Evolutionary conservation across 2,888 invertebrate species (phyloP).

Genomic region (Nipponacmea schrenckii): DNA sequence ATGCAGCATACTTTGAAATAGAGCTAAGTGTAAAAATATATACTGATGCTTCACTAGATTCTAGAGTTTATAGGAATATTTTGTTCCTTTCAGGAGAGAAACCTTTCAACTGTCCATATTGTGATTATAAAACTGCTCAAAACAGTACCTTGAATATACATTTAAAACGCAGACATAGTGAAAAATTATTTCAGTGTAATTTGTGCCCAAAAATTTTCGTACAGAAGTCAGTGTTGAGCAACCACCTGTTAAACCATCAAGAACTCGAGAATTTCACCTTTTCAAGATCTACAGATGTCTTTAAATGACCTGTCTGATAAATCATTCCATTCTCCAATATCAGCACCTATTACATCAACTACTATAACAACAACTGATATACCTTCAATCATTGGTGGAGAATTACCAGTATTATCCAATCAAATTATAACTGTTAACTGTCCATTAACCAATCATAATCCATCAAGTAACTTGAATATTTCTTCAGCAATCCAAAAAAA

Average conservation of each 20-base stretch:
- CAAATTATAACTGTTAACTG: background rate
- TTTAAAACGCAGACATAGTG: constrained; percentile 64
- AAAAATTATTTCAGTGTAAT: constrained; percentile 38
- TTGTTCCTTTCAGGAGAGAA: constrained; percentile 60
- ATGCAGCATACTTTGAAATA: no score
- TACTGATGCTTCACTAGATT: no score
- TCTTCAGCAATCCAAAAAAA: no score
- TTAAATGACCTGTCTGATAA: no score
- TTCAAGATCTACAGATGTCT: no score
- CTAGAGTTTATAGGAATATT: background rate
- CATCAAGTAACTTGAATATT: no score
- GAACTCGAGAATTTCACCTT: background rate
- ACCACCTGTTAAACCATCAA: constrained; percentile 26
- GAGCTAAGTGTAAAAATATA: no score
- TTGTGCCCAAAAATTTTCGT: constrained; percentile 43
- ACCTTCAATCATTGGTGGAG: background rate
- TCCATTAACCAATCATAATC: no score
- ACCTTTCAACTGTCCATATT: constrained; percentile 65
- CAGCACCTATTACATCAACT: no score
- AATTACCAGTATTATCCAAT: background rate
- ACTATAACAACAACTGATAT: background rate
- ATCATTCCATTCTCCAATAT: no score
- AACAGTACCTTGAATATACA: constrained; percentile 68
- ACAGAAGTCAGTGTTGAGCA: constrained; percentile 32
- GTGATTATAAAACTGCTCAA: constrained; percentile 68